Evolutionary conservation across 35 echinoderm and acorn worm species (phyloP), one percentile per base, ranked within the genome.

Genomic region (Eucidaris tribuloides): DNA sequence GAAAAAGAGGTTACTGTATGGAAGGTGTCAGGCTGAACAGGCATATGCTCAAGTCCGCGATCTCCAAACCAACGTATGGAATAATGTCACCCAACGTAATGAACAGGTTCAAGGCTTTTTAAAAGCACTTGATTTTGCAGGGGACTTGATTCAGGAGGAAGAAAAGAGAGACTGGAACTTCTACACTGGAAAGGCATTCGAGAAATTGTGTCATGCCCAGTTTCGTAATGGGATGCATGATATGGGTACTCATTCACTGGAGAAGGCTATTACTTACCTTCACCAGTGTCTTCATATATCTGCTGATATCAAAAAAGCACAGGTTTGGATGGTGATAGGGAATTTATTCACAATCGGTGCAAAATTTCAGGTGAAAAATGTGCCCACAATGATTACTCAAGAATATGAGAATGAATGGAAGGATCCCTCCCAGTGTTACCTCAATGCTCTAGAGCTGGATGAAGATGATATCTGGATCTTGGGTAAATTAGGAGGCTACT

Each of bases 111-210:
- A 40, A 6, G 7, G 66, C 39, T 74, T 20, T 39, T 32, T 40
- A 7, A 22, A 1, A 1, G 66, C 34, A 24, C 66, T 74, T 2
- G 37, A 43, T 23, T 13, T 42, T 25, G 66, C 66, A 40, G 36
- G 37, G n/a, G 40, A 35, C 23, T n/a, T n/a, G n/a, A n/a, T 41
- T 14, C 17, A 43, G 0, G 6, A 74, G 22, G 33, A 74, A 18
- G 66, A 74, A 22, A 74, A 74, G 20, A 74, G 66, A 74, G 66
- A 74, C 37, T 74, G 66, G 66, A 32, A 40, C 43, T 40, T 74
- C 2, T 74, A 74, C 40, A 74, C 66, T 41, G 66, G 34, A 11
- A 37, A 74, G 37, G 34, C 66, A 3, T 43, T 40, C 43, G 66
- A 41, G 5, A 74, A 5, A 35, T 40, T 74, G 7, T 74, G 34